Evolutionary conservation across 2,888 invertebrate genomes (phyloP), one percentile per base, ranked within the genome.

Genomic region (Epirrhoe tristata): DNA sequence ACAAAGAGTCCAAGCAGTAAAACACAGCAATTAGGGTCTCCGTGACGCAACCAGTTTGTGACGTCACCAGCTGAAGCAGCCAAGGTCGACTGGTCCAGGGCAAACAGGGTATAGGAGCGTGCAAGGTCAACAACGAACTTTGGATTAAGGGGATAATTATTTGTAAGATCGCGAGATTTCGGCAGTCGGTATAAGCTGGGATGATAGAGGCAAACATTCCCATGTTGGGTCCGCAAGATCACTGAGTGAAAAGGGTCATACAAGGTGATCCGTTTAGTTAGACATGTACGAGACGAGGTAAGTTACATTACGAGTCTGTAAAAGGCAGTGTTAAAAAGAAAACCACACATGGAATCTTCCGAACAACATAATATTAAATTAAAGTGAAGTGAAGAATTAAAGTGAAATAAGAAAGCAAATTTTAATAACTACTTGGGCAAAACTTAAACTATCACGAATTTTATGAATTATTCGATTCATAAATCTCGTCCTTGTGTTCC

Each of bases 41-140:
- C 14, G 16, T 48, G 69, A 77, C 74, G 79, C 73, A 74, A 78
- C 66, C 67, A 51, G 65, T 59, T 70, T 55, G 67, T 71, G 69
- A 69, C 63, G 67, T 67, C 63, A 67, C 55, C 16, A 50, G 58
- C 46, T 48, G 62, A 31, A 36, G 52, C 48, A 54, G 61, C 51
- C 63, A 63, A 67, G 67, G 67, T 17, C 63, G 63, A 16, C 58
- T 50, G 66, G 58, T 39, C 57, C 58, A 58, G 58, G 32, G 55
- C 57, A 48, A 31, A 48, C 58, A 54, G 58, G 39, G 55, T 53
- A 48, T 46, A 54, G 54, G 39, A 17, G 17, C 53, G 53, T 24
- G 58, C 59, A 59, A 67, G 67, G 67, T 67, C 58, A 60, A 32
- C 39, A 14, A 31, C 50, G 48, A 57, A 52, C 43, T 53, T 66